phyloP scores from a whole-genome alignment of 2,113 vertebrate species.

The Tragelaphus strepsiceros region DNA sequence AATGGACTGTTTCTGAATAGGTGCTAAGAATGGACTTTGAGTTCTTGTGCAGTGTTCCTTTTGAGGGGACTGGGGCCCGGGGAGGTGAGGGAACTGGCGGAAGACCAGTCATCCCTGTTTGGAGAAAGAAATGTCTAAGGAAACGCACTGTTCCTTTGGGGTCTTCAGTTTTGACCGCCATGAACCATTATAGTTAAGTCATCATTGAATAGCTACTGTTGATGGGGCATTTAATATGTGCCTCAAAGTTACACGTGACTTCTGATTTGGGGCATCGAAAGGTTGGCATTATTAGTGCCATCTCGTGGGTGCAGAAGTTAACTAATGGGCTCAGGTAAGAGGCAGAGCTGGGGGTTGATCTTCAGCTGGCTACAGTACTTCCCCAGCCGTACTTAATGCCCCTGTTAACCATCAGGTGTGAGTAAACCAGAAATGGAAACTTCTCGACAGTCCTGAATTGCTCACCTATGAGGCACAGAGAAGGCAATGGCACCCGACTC shows the following conservation, averaged over 20 bases:
- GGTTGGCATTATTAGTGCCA: background rate
- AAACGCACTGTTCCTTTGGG: background rate
- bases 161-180: background rate
- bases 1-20: constrained; percentile 59
- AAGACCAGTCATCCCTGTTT: background rate
- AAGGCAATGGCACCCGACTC: no score
- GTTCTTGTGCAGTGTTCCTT: constrained; percentile 66
- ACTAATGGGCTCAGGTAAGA: background rate
- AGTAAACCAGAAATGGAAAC: background rate
- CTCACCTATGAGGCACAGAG: background rate
- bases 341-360: background rate
- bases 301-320: background rate
- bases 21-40: constrained; percentile 75
- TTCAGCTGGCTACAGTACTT: background rate
- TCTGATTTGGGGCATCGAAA: background rate
- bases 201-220: background rate
- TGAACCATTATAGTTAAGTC: background rate
- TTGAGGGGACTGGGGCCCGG: background rate
- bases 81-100: background rate
- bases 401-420: background rate
- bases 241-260: background rate
- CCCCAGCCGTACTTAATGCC: fast-evolving
- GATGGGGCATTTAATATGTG: background rate
- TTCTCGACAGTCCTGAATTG: background rate
- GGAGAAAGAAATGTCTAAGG: background rate